Evolutionary conservation across 2,797 vertebrate genomes (phyloP), one percentile per base, ranked within the genome.

Genomic region (Cirrhinus mrigala): DNA sequence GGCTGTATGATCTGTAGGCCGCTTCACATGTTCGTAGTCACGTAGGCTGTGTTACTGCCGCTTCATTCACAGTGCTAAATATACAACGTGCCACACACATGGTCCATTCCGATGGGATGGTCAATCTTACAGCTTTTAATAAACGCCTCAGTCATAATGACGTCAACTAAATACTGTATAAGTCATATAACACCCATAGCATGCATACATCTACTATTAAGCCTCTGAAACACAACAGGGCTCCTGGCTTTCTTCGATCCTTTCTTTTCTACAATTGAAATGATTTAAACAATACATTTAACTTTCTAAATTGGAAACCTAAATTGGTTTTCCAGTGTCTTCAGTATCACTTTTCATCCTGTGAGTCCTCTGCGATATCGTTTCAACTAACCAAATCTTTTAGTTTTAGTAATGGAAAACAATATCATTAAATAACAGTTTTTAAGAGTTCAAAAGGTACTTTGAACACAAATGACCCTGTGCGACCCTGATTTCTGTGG

Each of bases 1-100:
- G 50, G 62, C 27, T 15, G 69, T 60, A 40, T 81, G 50, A 48
- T 62, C 40, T 48, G 22, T 11, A 79, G 66, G 22, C 29, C 7
- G n/a, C 29, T 50, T 79, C 84, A 74, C 68, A 62, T 86, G 81
- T 84, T 44, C 68, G 2, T 22, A 9, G 81, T 87, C 84, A 86
- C 84, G 81, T 86, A 74, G 69, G 58, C 76, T 44, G 60, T 24
- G 20, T 87, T 86, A 86, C 27, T 89, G 81, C 86, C 52, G 81
- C 86, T 79, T 81, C 70, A 33, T n/a, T 81, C 64, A 74, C 33
- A 76, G 70, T 22, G 73, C 73, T 48, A 83, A 60, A 84, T 60
- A 56, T 44, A 50, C 40, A 75, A 52, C 9, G 10, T 58, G 22
- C 58, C 81, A 84, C 50, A 22, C 76, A 82, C 37, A 58, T 29